A percentile compares a stretch with the other conserved stretches of the same genome.
These are phyloP conservation scores for Eulemur macaco DNA, from an alignment of 2,113 vertebrate species.

Conservation along the genomic window DNA sequence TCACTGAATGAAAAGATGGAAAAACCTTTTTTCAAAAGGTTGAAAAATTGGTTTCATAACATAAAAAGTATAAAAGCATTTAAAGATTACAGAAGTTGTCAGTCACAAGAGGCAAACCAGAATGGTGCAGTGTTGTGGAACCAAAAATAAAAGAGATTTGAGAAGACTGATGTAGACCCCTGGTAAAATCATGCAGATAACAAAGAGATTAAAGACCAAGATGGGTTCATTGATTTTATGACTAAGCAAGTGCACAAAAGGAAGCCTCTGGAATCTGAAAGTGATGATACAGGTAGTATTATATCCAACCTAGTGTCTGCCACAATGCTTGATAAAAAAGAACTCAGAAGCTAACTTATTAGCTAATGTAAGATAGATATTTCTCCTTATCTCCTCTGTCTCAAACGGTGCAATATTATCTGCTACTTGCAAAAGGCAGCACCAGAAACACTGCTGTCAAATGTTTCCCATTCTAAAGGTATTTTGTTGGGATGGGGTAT, in stretches of 20 bases:
- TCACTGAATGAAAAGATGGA: background rate
- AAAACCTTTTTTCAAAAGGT: background rate
- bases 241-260: background rate
- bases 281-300: background rate
- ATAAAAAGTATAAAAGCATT: background rate
- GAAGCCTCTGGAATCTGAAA: background rate
- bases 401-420: background rate
- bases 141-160: background rate
- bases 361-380: background rate
- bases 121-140: rapidly evolving
- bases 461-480: background rate
- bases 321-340: background rate
- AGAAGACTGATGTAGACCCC: background rate
- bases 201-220: background rate
- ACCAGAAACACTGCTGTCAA: background rate
- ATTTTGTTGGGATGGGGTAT: background rate
- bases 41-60: background rate
- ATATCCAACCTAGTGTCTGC: background rate
- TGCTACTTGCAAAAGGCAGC: background rate
- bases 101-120: background rate
- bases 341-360: background rate
- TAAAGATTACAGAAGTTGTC: background rate
- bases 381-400: background rate
- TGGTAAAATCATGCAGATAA: background rate
- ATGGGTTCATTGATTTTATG: background rate